Evolutionary conservation across 2,888 invertebrate genomes (phyloP).

Genomic region (Subacronicta megacephala): DNA sequence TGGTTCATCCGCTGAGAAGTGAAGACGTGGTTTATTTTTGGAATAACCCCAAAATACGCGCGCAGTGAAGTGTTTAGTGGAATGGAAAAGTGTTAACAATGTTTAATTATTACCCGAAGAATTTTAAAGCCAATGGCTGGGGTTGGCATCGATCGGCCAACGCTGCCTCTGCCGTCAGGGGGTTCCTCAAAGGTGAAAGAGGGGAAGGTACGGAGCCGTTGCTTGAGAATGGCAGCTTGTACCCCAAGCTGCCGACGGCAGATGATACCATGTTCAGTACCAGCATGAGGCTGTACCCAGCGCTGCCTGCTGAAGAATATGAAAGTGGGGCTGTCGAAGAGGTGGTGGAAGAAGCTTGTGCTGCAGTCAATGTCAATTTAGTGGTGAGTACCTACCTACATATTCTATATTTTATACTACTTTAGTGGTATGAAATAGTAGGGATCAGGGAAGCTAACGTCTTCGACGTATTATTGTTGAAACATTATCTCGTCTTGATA

Average conservation of each 20-base stretch:
- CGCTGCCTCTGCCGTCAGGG: constrained; percentile 76
- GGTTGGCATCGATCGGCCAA: constrained; percentile 80
- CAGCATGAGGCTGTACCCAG: constrained; percentile 79
- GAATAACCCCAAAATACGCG: constrained; percentile 34
- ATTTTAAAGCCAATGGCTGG: constrained; percentile 85
- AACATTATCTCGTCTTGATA: not conserved
- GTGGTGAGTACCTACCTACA: constrained; percentile 81
- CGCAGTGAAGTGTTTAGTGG: constrained; percentile 35
- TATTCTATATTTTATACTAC: not conserved
- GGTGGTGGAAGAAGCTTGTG: constrained; percentile 82
- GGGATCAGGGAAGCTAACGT: not conserved
- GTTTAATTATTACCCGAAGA: constrained; percentile 82
- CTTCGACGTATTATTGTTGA: not conserved
- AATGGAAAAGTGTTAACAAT: constrained; percentile 48
- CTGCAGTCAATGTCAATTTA: constrained; percentile 78
- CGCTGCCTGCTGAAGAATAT: constrained; percentile 82
- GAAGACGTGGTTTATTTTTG: constrained; percentile 55
- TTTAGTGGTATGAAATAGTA: not conserved
- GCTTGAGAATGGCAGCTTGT: constrained; percentile 75
- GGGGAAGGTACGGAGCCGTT: constrained; percentile 73
- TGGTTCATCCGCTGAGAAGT: constrained; percentile 45
- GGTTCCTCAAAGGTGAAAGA: constrained; percentile 78
- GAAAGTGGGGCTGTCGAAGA: constrained; percentile 83
- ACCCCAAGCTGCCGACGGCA: constrained; percentile 77
- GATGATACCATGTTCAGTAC: constrained; percentile 77